phyloP scores from a whole-genome alignment of 2,113 vertebrate genomes.

The Scalopus aquaticus region DNA sequence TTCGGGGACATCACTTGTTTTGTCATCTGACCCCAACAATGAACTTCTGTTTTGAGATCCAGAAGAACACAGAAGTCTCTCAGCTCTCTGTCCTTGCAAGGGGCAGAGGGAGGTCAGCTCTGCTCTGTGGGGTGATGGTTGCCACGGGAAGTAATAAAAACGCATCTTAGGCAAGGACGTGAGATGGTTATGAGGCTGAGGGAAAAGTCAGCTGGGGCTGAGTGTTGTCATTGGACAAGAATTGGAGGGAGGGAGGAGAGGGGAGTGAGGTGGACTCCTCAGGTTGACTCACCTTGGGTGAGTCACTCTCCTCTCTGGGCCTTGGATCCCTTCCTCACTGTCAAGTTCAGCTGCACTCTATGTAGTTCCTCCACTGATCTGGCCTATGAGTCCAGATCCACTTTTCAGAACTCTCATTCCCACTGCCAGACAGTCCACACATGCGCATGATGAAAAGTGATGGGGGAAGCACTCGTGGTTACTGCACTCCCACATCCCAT shows the following conservation, averaged over 20 bases:
- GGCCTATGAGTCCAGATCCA: background rate
- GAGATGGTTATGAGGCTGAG: background rate
- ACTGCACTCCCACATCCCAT: background rate
- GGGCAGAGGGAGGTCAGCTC: background rate
- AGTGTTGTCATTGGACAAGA: background rate
- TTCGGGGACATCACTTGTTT: background rate
- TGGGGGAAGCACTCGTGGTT: background rate
- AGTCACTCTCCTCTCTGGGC: background rate
- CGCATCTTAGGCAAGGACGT: background rate
- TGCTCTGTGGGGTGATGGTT: background rate
- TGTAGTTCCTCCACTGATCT: background rate
- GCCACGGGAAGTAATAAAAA: background rate
- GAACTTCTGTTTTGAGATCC: constrained; percentile 43
- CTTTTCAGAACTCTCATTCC: background rate
- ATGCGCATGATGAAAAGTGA: background rate
- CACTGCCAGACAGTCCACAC: background rate
- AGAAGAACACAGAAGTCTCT: background rate
- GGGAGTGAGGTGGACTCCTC: background rate
- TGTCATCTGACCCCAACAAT: background rate
- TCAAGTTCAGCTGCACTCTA: background rate
- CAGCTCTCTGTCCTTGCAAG: background rate
- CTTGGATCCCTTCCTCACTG: background rate
- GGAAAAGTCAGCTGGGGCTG: background rate
- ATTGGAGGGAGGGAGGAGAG: no score
- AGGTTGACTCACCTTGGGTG: background rate